Evolutionary conservation across 2,797 vertebrate genomes (phyloP).

Genomic region (Liasis olivaceus): DNA sequence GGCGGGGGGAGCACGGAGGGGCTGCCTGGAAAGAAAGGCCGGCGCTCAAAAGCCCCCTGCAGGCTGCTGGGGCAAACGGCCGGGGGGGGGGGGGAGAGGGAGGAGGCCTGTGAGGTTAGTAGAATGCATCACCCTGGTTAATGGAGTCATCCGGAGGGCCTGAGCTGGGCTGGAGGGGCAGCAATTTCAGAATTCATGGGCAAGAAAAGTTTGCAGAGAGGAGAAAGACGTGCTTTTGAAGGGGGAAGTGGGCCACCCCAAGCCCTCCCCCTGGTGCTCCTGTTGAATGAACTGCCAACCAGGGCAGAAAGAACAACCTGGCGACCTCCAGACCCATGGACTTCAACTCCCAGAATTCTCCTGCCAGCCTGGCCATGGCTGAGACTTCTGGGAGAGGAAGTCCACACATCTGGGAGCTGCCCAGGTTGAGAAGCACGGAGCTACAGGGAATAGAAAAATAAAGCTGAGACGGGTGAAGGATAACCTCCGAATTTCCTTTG

Average conservation of each 20-base stretch:
- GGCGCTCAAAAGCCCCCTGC: slow-evolving; percentile 45
- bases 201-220: not conserved
- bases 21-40: slow-evolving; percentile 42
- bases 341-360: no score
- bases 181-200: not conserved
- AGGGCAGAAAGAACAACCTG: no score
- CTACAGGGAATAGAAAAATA: no score
- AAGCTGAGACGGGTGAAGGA: no score
- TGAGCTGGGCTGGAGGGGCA: not conserved
- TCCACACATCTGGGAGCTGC: not conserved
- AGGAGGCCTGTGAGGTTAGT: slow-evolving; percentile 48
- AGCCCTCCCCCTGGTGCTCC: not conserved
- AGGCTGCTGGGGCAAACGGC: slow-evolving; percentile 59
- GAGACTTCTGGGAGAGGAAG: not conserved
- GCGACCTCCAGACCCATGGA: no score
- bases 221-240: not conserved
- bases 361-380: no score
- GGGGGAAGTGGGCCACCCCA: not conserved
- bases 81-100: slow-evolving; percentile 1
- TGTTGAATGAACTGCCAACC: no score
- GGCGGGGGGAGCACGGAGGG: slow-evolving; percentile 72
- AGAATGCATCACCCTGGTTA: slow-evolving; percentile 14
- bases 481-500: no score
- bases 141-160: not conserved
- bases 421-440: no score